A percentile compares a stretch with the other conserved stretches of the same genome.
Conservation (phyloP, 2,113 vertebrate genomes). For the Tiliqua scincoides region DNA sequence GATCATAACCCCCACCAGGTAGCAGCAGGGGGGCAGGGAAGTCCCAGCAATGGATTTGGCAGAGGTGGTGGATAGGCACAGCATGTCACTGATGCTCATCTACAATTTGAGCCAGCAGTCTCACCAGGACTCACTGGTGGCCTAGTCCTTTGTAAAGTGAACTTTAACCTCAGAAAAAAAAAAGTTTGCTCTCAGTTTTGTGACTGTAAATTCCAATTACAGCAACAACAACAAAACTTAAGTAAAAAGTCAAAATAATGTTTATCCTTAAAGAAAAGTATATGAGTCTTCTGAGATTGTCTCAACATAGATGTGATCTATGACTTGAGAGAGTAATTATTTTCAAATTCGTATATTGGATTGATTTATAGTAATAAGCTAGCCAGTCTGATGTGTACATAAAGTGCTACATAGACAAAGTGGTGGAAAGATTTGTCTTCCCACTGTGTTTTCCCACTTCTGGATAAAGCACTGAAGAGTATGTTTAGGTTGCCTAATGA, state of each 20-base stretch:
- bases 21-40: too few relatives aligned
- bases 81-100: too few relatives aligned
- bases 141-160: too few relatives aligned
- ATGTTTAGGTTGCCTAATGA: slow-evolving; percentile 43
- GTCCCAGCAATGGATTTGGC: too few relatives aligned
- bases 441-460: slow-evolving; percentile 25
- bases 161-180: too few relatives aligned
- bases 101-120: too few relatives aligned
- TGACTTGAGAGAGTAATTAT: not conserved
- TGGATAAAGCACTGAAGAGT: slow-evolving; percentile 53
- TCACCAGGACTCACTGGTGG: too few relatives aligned
- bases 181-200: too few relatives aligned
- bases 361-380: slow-evolving; percentile 14
- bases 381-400: not conserved
- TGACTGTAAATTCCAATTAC: not conserved
- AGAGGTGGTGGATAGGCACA: too few relatives aligned
- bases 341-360: not conserved
- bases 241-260: not conserved
- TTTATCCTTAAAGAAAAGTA: not conserved
- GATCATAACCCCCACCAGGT: too few relatives aligned
- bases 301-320: not conserved
- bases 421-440: slow-evolving; percentile 19
- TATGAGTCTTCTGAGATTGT: fast-evolving
- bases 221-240: too few relatives aligned
- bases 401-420: slow-evolving; percentile 15